Evolutionary conservation across 2,113 vertebrate species (phyloP).

Genomic region (Gracilinanus agilis): DNA sequence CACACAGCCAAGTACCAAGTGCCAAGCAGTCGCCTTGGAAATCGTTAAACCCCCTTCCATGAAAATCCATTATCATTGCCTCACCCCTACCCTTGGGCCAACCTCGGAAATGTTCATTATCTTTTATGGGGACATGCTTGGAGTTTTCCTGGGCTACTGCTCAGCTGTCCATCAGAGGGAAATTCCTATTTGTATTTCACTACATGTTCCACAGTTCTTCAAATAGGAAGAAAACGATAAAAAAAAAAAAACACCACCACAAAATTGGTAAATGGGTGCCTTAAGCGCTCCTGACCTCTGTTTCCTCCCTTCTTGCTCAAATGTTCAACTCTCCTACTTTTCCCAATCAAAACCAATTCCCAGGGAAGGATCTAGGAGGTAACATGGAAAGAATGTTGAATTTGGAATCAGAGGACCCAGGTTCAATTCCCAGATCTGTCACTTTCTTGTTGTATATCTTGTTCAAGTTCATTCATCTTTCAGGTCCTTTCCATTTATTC

Average conservation of each 20-base stretch:
- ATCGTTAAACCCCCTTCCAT: neutral
- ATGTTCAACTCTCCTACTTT: neutral
- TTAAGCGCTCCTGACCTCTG: neutral
- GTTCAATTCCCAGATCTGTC: neutral
- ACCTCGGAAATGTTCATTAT: neutral
- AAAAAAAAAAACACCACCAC: neutral
- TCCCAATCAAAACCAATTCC: neutral
- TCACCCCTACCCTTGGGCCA: neutral
- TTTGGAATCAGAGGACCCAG: neutral
- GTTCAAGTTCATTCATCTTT: neutral
- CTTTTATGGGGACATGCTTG: constrained; percentile 8
- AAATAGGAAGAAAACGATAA: neutral
- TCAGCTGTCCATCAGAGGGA: neutral
- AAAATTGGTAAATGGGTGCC: neutral
- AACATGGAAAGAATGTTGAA: neutral
- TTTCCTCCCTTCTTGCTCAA: neutral
- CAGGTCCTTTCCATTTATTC: neutral
- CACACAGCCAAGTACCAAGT: neutral
- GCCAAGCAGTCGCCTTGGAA: constrained; percentile 6
- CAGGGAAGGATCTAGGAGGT: neutral
- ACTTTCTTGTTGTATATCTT: neutral
- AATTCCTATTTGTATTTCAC: neutral
- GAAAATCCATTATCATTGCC: neutral
- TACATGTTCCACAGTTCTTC: neutral
- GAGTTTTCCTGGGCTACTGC: constrained; percentile 2